Percentiles rank a stretch among this genome's conserved stretches.
Conservation (phyloP, 2,113 vertebrate species). For the Xerus inauris region DNA sequence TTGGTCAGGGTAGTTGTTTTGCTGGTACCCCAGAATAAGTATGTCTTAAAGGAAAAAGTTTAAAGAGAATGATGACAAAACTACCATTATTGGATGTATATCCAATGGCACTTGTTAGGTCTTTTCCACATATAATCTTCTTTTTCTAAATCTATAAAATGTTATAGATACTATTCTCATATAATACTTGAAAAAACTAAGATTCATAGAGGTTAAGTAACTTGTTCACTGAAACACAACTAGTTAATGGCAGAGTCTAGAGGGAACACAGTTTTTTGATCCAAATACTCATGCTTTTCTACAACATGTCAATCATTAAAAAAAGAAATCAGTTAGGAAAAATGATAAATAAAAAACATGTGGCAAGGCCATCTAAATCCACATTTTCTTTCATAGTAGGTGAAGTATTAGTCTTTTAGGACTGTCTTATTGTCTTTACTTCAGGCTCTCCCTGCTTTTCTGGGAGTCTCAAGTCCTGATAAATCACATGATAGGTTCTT, state of each 20-base stretch:
- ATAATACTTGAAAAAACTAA: background rate
- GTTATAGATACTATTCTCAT: background rate
- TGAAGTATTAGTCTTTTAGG: background rate
- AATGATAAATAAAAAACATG: background rate
- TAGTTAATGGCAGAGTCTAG: background rate
- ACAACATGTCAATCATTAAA: background rate
- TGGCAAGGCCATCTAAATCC: background rate
- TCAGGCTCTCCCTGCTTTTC: background rate
- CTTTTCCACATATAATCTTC: background rate
- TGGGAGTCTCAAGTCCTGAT: background rate
- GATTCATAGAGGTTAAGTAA: background rate
- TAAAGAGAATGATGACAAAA: background rate
- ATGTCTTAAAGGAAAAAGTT: background rate
- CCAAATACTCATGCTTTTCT: background rate
- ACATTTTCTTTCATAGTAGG: background rate
- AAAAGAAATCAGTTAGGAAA: background rate
- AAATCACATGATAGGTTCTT: background rate
- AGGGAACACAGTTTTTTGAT: background rate
- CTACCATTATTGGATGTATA: background rate
- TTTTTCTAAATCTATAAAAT: background rate
- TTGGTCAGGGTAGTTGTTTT: background rate
- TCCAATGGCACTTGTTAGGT: background rate
- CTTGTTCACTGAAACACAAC: background rate
- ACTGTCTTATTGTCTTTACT: too few species aligned
- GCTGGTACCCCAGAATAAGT: background rate